Conservation (phyloP, 1,140 invertebrate genomes). For the Oreohelix idahoensis region DNA sequence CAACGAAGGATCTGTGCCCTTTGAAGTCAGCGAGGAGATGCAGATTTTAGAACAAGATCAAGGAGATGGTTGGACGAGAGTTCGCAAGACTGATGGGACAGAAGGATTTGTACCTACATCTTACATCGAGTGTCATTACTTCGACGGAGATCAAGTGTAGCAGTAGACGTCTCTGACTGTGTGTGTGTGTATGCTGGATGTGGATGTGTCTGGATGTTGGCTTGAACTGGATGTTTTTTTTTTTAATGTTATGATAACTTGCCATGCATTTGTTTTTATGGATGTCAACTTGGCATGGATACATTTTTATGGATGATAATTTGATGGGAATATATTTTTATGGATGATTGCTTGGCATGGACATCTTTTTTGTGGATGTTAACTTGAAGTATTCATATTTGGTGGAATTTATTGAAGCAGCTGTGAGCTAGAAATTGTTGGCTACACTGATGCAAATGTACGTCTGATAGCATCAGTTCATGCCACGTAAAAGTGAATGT, state of each 20-base stretch:
- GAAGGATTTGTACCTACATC: conserved; percentile 97
- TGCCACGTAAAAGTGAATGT: too few species aligned
- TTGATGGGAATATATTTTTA: not conserved
- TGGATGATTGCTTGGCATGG: not conserved
- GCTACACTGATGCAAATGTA: too few species aligned
- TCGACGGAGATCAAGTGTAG: conserved; percentile 62
- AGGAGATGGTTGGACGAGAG: conserved; percentile 98
- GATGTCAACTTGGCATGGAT: not conserved
- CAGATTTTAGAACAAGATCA: conserved; percentile 96
- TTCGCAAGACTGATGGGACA: conserved; percentile 82
- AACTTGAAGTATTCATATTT: too few species aligned
- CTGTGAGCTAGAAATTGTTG: too few species aligned
- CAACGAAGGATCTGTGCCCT: conserved; percentile 95
- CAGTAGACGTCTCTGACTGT: not conserved
- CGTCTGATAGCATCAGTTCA: too few species aligned
- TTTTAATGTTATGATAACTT: not conserved
- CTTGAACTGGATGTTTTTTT: not conserved
- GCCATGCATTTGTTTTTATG: not conserved
- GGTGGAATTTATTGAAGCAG: too few species aligned
- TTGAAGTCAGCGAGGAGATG: conserved; percentile 94
- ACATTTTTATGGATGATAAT: not conserved
- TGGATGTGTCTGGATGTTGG: not conserved
- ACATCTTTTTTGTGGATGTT: too few species aligned
- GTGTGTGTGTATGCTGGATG: not conserved
- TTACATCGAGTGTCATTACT: conserved; percentile 78